Evolutionary conservation across 1,140 invertebrate genomes (phyloP), one percentile per base, ranked within the genome.

Genomic region (Macrocentrus cingulum): DNA sequence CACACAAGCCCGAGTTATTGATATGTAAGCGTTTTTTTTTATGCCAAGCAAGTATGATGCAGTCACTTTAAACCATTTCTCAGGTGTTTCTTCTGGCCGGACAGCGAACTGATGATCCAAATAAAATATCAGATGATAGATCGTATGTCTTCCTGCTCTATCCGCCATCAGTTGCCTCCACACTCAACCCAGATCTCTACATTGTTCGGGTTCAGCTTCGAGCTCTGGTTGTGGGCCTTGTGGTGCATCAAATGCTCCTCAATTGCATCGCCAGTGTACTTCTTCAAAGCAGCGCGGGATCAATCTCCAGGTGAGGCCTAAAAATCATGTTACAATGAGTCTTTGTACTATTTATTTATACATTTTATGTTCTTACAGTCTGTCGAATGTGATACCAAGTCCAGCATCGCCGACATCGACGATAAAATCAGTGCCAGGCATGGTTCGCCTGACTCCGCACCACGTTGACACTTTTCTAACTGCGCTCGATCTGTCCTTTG

Each of bases 61-160:
- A 29, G 9, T 5, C 4, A 9, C 9, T 29, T 29, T 5, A 4
- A 29, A 29, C 9, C 4, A 29, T 29, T 29, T 9, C 67, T 22
- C 70, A 88, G 87, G 86, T 89, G 32, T 88, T 89, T 72, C 76
- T 88, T 8, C 63, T 88, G 63, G 87, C 88, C 65, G 82, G 83
- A 66, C 87, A 88, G 60, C 76, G 83, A 22, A 39, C 65, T 6
- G 75, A 81, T 23, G 75, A 78, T 13, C 22, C 45, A 1, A 57
- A 36, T 46, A 68, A 67, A 48, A 49, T 46, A 42, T 83, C 84
- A 1, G 89, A 89, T 68, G 89, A 91, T 66, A 83, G 91, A 66
- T 94, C 92, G 60, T 96, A 94, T 75, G 90, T 95, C 46, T 94
- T 96, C 71, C 82, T 96, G 15, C 81, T 97, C 22, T 95, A 94